phyloP scores from a whole-genome alignment of 1,140 invertebrate genomes.

The Spodoptera frugiperda region DNA sequence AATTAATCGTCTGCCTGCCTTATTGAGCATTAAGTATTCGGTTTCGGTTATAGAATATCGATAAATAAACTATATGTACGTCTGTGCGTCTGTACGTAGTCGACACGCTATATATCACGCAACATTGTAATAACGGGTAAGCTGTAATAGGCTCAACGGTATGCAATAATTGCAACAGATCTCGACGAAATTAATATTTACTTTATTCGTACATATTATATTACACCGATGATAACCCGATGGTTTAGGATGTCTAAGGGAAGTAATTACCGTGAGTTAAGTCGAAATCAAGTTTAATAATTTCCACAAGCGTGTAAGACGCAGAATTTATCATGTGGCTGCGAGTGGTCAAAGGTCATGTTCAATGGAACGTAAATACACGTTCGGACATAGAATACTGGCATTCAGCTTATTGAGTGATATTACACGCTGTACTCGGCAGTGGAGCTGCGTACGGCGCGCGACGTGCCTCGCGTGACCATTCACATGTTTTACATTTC shows the following conservation, averaged over 20 bases:
- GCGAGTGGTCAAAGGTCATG: conserved; percentile 25
- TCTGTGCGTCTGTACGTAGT: conserved; percentile 20
- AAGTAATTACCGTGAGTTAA: conserved; percentile 27
- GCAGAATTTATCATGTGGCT: background rate
- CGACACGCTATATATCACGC: conserved; percentile 41
- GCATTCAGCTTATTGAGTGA: conserved; percentile 22
- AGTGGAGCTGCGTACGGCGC: background rate
- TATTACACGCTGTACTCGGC: background rate
- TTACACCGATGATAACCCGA: conserved; percentile 29
- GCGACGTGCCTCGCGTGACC: conserved; percentile 2
- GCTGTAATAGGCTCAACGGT: conserved; percentile 12
- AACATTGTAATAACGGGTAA: conserved; percentile 46
- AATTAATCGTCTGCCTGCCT: conserved; percentile 49
- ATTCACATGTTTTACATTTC: conserved; percentile 17
- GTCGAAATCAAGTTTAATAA: conserved; percentile 35
- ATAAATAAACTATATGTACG: conserved; percentile 26
- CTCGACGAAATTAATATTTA: conserved; percentile 47
- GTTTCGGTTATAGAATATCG: conserved; percentile 42
- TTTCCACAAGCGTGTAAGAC: conserved; percentile 8
- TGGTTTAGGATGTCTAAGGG: conserved; percentile 33
- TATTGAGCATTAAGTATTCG: conserved; percentile 46
- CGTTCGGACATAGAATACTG: background rate
- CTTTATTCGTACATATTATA: conserved; percentile 37
- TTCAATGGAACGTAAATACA: conserved; percentile 40
- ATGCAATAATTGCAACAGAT: conserved; percentile 46